Base-by-base conservation (phyloP, 2,888 invertebrate species). In the Caenorhabditis wallacei region DNA sequence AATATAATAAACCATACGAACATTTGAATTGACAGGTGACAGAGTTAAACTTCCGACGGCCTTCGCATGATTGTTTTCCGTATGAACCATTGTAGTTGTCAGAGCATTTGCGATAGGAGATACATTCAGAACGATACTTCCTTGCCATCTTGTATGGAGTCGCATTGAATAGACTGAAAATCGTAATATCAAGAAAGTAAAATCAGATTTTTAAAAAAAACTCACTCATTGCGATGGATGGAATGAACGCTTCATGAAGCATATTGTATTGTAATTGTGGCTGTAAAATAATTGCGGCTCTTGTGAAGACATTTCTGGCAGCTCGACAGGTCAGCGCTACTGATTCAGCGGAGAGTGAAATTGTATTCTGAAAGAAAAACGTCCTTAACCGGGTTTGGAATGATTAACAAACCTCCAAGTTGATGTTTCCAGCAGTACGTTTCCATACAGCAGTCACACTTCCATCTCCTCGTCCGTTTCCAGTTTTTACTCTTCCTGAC, bases 391-490 rank as follows among this genome's bases (percentile, higher is more conserved):
- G 8, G n/a, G n/a, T 30, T 3, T 30, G 30, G 16, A 40, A 18
- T 40, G n/a, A 26, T 20, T 8, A 0, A 22, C 7, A 22, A 22
- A 48, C 90, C 74, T 90, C 90, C 30, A 90, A 40, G 70, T 89
- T 88, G 24, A 88, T 78, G 13, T 63, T 70, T 51, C 84, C 85
- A 54, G 85, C 71, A 35, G 78, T 84, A 57, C 85, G 86, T 82
- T 90, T 91, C 91, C 91, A 91, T n/a, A 82, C 85, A 10, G 80
- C 81, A 0, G 84, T 66, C 4, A 90, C 82, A 53, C 80, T 85
- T 2, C 91, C 90, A 56, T 91, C 90, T 26, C 91, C 91, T 22
- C 89, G 81, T 4, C 91, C 91, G 80, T 91, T 91, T 22, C 84
- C 86, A 20, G 90, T 84, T 54, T 86, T 83, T 16, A 90, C 89